phyloP scores from a whole-genome alignment of 2,888 invertebrate species.

The Neocrepidodera transversa region DNA sequence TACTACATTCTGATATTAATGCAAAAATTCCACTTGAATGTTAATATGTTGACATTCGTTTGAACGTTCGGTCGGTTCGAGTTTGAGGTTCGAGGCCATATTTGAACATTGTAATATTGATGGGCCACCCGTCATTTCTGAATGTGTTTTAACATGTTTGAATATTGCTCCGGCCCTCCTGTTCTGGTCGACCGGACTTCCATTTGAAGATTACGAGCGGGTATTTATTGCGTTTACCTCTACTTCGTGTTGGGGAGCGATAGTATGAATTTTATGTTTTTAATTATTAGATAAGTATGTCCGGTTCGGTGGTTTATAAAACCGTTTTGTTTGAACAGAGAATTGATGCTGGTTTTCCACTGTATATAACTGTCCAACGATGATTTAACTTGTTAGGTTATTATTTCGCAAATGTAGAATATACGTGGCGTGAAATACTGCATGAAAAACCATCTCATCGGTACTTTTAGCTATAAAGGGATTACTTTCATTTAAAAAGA shows the following conservation, averaged over 20 bases:
- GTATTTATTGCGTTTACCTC: slow-evolving; percentile 54
- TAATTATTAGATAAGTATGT: slow-evolving; percentile 35
- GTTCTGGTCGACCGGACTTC: slow-evolving; percentile 50
- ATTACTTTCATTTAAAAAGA: too few relatives aligned
- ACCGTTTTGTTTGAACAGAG: slow-evolving; percentile 15
- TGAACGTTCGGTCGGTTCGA: slow-evolving; percentile 31
- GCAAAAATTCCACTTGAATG: slow-evolving; percentile 54
- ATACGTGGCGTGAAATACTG: too few relatives aligned
- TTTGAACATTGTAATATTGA: slow-evolving; percentile 48
- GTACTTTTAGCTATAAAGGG: too few relatives aligned
- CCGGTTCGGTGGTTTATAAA: slow-evolving; percentile 15
- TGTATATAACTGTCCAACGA: neutral
- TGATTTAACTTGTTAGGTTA: slow-evolving; percentile 3
- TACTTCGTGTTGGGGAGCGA: slow-evolving; percentile 49
- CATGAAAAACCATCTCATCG: too few relatives aligned
- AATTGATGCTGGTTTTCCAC: slow-evolving; percentile 3
- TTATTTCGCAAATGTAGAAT: too few relatives aligned
- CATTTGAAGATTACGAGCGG: slow-evolving; percentile 54
- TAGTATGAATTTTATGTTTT: slow-evolving; percentile 52
- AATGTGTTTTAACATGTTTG: slow-evolving; percentile 31
- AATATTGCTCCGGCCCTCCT: slow-evolving; percentile 29
- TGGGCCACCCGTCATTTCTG: slow-evolving; percentile 43
- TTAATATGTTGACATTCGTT: slow-evolving; percentile 51
- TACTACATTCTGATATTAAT: slow-evolving; percentile 50
- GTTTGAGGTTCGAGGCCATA: slow-evolving; percentile 29